These are phyloP conservation scores for Malthinus flaveolus DNA, from an alignment of 2,888 invertebrate genomes.

Conservation along the genomic window DNA sequence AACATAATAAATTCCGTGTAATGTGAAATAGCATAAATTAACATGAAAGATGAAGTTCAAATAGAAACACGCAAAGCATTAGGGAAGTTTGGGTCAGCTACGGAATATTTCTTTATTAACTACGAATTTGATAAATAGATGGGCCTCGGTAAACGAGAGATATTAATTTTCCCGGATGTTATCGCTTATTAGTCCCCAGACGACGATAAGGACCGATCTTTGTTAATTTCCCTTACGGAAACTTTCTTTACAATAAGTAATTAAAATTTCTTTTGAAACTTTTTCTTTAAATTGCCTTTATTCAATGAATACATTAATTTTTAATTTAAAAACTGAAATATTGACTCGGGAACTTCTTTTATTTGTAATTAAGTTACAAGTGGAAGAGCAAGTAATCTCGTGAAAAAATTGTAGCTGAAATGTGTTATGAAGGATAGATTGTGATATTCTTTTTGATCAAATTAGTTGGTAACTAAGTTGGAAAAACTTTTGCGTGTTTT, in stretches of 20 bases:
- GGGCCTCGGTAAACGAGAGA: conserved; percentile 24
- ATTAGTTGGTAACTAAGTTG: no score
- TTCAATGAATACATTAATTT: no score
- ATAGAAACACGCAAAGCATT: conserved; percentile 12
- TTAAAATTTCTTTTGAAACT: conserved; percentile 36
- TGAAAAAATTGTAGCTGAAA: no score
- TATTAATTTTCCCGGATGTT: conserved; percentile 35
- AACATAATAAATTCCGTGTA: not conserved
- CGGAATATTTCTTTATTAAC: conserved; percentile 28
- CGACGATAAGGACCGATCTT: conserved; percentile 35
- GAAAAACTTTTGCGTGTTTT: no score
- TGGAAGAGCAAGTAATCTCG: no score
- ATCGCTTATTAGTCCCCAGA: conserved; percentile 36
- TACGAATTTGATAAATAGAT: conserved; percentile 31
- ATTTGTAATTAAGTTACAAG: no score
- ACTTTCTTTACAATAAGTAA: conserved; percentile 41
- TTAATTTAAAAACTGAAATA: no score
- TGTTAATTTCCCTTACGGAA: conserved; percentile 43
- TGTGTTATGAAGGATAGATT: no score
- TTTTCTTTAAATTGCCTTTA: not conserved
- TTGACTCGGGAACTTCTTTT: no score
- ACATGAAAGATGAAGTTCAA: conserved; percentile 17
- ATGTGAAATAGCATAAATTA: conserved; percentile 20
- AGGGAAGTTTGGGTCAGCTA: conserved; percentile 18
- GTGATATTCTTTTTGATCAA: no score